Base-by-base conservation (phyloP, 2,113 vertebrate species). In the Notiomystis cincta region DNA sequence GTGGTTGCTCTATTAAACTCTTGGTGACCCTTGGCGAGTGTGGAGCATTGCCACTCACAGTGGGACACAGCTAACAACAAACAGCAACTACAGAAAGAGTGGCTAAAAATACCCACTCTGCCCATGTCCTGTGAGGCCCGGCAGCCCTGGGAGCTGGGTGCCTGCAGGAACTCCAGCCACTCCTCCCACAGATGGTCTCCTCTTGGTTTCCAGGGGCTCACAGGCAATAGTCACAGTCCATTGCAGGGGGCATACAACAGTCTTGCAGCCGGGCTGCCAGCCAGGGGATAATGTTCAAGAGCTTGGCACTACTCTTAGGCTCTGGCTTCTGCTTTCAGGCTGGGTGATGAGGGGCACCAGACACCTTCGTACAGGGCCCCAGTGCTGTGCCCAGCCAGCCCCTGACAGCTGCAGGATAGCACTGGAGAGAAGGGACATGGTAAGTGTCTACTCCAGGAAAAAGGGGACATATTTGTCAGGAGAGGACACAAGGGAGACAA, bases 1-100 rank as follows among this genome's bases (percentile, higher is more conserved):
- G 70, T 90, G 85, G 87, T 2, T 97, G 96, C 96, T 95, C 96
- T 58, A 84, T 93, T 97, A 96, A 97, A 97, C 97, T 97, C 95
- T 70, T 51, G 62, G 79, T 96, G 97, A 97, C 96, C 94, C 91
- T 89, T 30, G 0, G 48, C 5, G 1, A 87, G 80, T 3, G 7
- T 31, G 38, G 86, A 91, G 94, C 61, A 19, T 50, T 40, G 69
- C 94, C 44, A 35, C 83, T 92, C 90, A 89, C 93, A 95, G 87
- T 70, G 81, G 95, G 93, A 82, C 82, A 53, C 91, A 57, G 77
- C 93, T 78, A 78, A 86, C 79, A 54, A 73, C 81, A 73, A 87
- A 79, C 58, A 77, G 67, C 77, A 58, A 18, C 71, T 38, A 42
- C 80, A 78, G 87, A 86, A 81, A 62, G 54, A 60, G 77, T 0